Conservation (phyloP, 1,140 invertebrate species). For the Bemisia tabaci region DNA sequence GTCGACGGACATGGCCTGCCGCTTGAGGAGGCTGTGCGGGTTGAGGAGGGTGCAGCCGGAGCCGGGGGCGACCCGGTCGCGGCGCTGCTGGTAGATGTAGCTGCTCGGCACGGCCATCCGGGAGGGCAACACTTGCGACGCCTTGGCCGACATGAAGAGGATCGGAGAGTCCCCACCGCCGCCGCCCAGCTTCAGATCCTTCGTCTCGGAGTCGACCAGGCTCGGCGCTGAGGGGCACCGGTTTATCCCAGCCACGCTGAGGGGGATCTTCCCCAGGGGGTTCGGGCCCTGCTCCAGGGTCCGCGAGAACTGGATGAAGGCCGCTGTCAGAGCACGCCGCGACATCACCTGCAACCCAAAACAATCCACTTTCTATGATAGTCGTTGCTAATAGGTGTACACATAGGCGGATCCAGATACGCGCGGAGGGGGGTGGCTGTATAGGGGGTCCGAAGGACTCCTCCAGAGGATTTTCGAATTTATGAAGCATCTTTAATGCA, state of each 20-base stretch:
- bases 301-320: slow-evolving; percentile 53
- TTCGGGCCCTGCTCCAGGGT: slow-evolving; percentile 34
- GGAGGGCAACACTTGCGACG: no score
- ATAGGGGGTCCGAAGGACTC: slow-evolving; percentile 23
- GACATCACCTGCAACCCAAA: slow-evolving; percentile 3
- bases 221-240: slow-evolving; percentile 42
- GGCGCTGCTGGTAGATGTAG: slow-evolving; percentile 22
- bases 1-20: slow-evolving; percentile 55
- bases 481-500: no score
- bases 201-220: no score
- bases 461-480: no score
- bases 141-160: no score
- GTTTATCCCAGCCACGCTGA: slow-evolving; percentile 23
- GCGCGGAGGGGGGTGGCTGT: not conserved
- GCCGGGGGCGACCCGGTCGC: slow-evolving; percentile 4
- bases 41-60: slow-evolving; percentile 39
- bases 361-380: no score
- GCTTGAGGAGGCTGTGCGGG: slow-evolving; percentile 31
- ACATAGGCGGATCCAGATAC: no score
- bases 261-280: slow-evolving; percentile 4
- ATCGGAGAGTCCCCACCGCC: no score
- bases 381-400: no score
- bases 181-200: no score
- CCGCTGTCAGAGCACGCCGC: slow-evolving; percentile 47
- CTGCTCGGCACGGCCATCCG: no score